These are phyloP conservation scores for Echiichthys vipera DNA, from an alignment of 2,797 vertebrate genomes.

Conservation along the genomic window DNA sequence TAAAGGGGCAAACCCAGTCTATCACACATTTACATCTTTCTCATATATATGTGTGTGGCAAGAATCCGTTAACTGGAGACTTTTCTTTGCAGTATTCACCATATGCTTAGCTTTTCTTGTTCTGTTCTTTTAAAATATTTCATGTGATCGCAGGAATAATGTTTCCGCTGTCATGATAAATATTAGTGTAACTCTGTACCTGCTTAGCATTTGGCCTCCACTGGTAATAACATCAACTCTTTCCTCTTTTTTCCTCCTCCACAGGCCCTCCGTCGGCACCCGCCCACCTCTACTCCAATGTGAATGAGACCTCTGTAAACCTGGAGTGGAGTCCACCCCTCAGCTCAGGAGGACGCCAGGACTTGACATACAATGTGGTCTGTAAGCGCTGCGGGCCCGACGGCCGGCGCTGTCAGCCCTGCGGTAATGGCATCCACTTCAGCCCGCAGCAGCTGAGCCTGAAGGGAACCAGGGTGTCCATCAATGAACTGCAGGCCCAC, in stretches of 20 bases:
- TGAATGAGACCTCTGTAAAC: constrained; percentile 97
- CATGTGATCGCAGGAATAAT: background rate
- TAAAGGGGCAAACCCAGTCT: constrained; percentile 56
- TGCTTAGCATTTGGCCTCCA: background rate
- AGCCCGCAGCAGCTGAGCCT: constrained; percentile 93
- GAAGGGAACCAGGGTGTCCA: constrained; percentile 91
- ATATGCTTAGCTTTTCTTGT: background rate
- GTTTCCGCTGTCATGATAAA: constrained; percentile 10
- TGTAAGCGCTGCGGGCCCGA: constrained; percentile 93
- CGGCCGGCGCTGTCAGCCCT: constrained; percentile 89
- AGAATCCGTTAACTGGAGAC: constrained; percentile 22
- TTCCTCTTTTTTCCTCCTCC: background rate
- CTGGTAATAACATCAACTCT: constrained; percentile 67
- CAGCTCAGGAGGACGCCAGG: constrained; percentile 92
- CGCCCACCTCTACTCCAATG: constrained; percentile 95
- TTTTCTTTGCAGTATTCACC: background rate
- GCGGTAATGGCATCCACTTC: constrained; percentile 93
- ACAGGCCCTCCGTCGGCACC: constrained; percentile 94
- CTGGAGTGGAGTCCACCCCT: constrained; percentile 95
- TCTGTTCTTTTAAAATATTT: background rate
- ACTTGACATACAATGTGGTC: constrained; percentile 94
- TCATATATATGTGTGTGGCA: constrained; percentile 17
- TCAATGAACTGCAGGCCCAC: constrained; percentile 96
- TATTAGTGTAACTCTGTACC: constrained; percentile 7
- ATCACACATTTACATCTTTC: constrained; percentile 42